Conservation (phyloP, 2,797 vertebrate species). For the Lithobates pipiens region DNA sequence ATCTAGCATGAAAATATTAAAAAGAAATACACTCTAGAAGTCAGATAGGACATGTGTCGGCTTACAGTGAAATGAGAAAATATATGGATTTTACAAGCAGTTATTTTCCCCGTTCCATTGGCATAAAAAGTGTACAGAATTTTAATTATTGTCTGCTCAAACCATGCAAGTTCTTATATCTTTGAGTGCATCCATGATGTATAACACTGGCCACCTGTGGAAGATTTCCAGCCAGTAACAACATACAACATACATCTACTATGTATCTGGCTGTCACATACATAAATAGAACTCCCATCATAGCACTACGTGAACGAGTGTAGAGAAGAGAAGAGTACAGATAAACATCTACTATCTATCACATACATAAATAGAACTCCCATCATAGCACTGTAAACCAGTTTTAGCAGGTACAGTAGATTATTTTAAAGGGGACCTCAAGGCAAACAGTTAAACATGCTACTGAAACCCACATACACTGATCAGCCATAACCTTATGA, state of each 20-base stretch:
- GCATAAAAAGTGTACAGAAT: not conserved
- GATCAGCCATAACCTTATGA: too few species aligned
- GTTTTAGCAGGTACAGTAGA: not conserved
- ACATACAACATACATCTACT: not conserved
- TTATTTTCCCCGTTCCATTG: not conserved
- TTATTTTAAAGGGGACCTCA: too few species aligned
- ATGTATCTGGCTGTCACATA: not conserved
- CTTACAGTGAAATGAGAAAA: conserved; percentile 20
- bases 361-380: not conserved
- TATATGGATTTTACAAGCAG: not conserved
- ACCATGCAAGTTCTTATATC: not conserved
- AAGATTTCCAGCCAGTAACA: not conserved
- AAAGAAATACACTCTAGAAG: conserved; percentile 8
- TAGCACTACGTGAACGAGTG: too few species aligned
- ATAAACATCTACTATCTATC: not conserved
- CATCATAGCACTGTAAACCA: not conserved
- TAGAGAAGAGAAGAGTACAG: too few species aligned
- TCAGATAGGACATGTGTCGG: conserved; percentile 1
- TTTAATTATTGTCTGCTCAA: not conserved
- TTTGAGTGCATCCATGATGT: not conserved
- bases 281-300: not conserved
- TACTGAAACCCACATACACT: too few species aligned
- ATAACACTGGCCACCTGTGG: too few species aligned
- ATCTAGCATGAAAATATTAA: conserved; percentile 20
- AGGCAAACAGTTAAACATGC: too few species aligned